Base-by-base conservation (phyloP, 2,797 vertebrate species). In the Calcarius lapponicus region DNA sequence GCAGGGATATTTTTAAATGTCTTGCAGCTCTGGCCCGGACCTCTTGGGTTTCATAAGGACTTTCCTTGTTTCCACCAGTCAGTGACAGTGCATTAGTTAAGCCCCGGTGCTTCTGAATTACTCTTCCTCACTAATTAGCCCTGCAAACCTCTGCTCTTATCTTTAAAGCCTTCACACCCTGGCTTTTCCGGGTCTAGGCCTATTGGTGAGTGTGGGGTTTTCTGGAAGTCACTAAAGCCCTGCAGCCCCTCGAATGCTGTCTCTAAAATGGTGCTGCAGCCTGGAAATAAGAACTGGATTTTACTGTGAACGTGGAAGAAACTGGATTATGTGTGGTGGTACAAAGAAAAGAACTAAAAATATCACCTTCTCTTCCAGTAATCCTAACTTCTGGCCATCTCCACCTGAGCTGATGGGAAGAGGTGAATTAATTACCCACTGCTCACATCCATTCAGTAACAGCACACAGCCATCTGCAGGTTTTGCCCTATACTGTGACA, bases 21-120 rank as follows among this genome's bases (percentile, higher is more conserved):
- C 95, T 96, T 94, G 82, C 85, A 94, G 95, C 84, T 88, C 95
- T 53, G 76, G 85, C 70, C 66, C 28, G 76, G 58, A 92, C 82
- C 90, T 94, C 95, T 97, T 96, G 85, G 95, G 95, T 96, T 97
- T 96, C 95, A 92, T 94, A 32, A 95, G 95, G 95, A 95, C 95
- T 92, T 92, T 94, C 89, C 92, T 95, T 92, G 66, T 84, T 88
- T 94, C 93, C 93, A 97, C 66, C 85, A 56, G 50, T 5, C 91
- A 47, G 91, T 92, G 91, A 93, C 92, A 86, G 72, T 32, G 87
- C 91, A 47, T 38, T 81, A 42, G 80, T 90, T 93, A 79, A 96
- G 91, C 80, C 70, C n/a, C 4, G 40, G 73, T 0, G 15, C 92
- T 92, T 90, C 91, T 95, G 94, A 86, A 78, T 95, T 94, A 78